Base-by-base conservation (phyloP, 2,888 invertebrate species). In the Linnaemya vulpina region DNA sequence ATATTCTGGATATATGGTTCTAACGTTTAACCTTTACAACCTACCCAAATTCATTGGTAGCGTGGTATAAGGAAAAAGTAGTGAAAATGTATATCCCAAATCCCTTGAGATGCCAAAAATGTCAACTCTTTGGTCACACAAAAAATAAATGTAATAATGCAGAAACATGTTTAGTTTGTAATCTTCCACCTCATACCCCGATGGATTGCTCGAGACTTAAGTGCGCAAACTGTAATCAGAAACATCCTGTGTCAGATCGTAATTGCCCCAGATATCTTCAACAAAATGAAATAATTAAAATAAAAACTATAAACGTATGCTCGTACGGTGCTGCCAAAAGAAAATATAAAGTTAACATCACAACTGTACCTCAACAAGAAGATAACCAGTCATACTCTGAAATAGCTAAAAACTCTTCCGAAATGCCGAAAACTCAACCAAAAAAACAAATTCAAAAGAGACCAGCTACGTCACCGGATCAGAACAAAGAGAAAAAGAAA, bases 121-220 rank as follows among this genome's bases (percentile, higher is more conserved):
- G 62, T 46, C 70, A 79, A 55, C 11, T 68, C 7, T 40, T 79
- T 13, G 70, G 75, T 2, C 75, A 80, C 30, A 80, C 76, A 11
- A 55, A 30, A 65, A 84, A 75, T 5, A 30, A 30, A 30, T 30
- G 30, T n/a, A 51, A 71, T 25, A 40, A 40, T 58, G 43, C 7
- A 30, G 30, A 30, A 30, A 30, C n/a, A 43, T 71, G 58, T 58
- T 40, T 51, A 20, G 9, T 17, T 17, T 62, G 60, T 10, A 51
- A 68, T 20, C 17, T 68, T 22, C 22, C 63, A 17, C 63, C 43
- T 5, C 25, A 65, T 46, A 9, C 25, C n/a, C 65, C 65, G 10
- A 17, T 0, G 13, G 20, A 53, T 17, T 30, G 71, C 7, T 43
- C 40, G 2, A 30, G 74, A 74, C 3, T 51, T 9, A 49, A 74